Base-by-base conservation (phyloP, 2,113 vertebrate species). In the Salvator merianae region DNA sequence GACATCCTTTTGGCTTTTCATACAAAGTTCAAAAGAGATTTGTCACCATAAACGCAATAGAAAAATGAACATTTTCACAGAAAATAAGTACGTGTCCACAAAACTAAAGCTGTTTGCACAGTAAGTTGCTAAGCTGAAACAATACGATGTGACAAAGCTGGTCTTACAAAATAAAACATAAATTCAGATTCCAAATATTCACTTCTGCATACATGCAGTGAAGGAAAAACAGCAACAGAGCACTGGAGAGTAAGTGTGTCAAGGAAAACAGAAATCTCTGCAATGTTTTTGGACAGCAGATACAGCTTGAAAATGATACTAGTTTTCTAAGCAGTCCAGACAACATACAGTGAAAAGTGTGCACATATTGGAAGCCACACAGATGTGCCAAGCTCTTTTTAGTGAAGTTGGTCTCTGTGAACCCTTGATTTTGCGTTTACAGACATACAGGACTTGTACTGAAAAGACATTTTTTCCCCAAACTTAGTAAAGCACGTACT, bases 401-500 rank as follows among this genome's bases (percentile, higher is more conserved):
- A 40, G 43, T 66, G 71, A 65, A 26, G 70, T 47, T 72, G 84
- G 6, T 85, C 0, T 40, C 79, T 79, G 87, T 36, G 86, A 88
- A 71, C 81, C 77, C 68, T 89, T 85, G 78, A 71, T 65, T 86
- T 82, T 87, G 76, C 59, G 66, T 82, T 88, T 91, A 81, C 88
- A 83, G 87, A 83, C 92, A 79, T 73, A 79, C 77, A 85, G 55
- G 73, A 79, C 83, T 84, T 22, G 77, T 73, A 85, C 77, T 73
- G 77, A 79, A 79, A 85, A 85, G 77, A 85, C 83, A 92, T 63
- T 84, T 91, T 83, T 86, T 86, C 55, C 22, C 43, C 92, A 90
- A 94, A 91, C 89, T 93, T 75, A 94, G 87, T 84, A 93, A 93
- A 95, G 89, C 94, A 95, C 94, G 92, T 95, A 94, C 94, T 95